Conservation (phyloP, 2,113 vertebrate genomes). For the Anolis sagrei region DNA sequence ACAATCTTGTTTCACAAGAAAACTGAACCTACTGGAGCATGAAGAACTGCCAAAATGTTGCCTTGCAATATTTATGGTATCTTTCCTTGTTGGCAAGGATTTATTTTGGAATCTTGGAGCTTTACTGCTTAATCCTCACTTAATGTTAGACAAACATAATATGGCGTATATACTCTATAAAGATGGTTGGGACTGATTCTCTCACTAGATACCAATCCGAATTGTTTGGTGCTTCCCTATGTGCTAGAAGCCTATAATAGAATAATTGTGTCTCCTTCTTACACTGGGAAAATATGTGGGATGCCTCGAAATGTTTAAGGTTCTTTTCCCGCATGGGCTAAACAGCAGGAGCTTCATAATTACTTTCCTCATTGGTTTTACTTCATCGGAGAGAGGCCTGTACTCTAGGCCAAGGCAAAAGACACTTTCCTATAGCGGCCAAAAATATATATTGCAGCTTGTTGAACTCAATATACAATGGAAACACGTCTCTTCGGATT, state of each 20-base stretch:
- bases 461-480: background rate
- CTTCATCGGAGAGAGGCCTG: background rate
- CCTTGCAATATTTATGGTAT: constrained; percentile 58
- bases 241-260: background rate
- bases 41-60: constrained; percentile 68
- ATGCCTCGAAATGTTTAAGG: background rate
- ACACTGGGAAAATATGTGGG: background rate
- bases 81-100: constrained; percentile 68
- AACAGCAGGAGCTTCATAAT: background rate
- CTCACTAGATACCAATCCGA: background rate
- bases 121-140: constrained; percentile 70
- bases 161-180: constrained; percentile 41
- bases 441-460: background rate
- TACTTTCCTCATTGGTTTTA: constrained; percentile 54
- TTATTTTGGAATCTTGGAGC: constrained; percentile 73
- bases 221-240: background rate
- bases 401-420: background rate
- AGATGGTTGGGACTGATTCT: background rate
- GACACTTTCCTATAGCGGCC: background rate
- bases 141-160: constrained; percentile 61
- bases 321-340: background rate
- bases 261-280: background rate
- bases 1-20: constrained; percentile 73
- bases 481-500: constrained; percentile 69
- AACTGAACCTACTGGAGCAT: constrained; percentile 65